These are phyloP conservation scores for Chloropsis hardwickii DNA, from an alignment of 2,113 vertebrate genomes.

Conservation along the genomic window DNA sequence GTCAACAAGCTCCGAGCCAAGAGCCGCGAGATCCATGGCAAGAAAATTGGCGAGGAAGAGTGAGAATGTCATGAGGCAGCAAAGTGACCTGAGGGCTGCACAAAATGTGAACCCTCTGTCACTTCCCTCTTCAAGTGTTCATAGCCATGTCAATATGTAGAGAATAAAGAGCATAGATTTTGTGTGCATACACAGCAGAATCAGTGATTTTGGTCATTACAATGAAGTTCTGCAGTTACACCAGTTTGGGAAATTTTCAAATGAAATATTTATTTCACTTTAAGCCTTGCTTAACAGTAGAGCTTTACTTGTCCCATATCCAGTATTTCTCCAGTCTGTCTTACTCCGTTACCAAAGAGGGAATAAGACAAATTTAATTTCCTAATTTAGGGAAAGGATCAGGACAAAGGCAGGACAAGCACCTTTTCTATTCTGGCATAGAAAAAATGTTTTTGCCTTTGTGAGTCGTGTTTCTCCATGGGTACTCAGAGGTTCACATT, in stretches of 20 bases:
- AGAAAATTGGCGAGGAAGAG: not conserved
- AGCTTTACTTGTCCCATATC: not conserved
- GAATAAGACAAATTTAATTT: not conserved
- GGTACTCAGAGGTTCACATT: not conserved
- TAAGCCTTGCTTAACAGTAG: not conserved
- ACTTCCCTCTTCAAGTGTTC: not conserved
- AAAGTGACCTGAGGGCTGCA: not conserved
- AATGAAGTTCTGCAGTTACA: not conserved
- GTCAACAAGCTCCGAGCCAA: slow-evolving; percentile 73
- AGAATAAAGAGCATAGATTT: not conserved
- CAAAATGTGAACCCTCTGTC: not conserved
- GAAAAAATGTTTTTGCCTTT: not conserved
- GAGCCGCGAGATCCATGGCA: not conserved
- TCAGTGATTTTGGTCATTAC: not conserved
- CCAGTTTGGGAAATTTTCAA: not conserved
- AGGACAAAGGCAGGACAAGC: not conserved
- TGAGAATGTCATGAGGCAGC: not conserved
- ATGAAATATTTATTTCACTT: not conserved
- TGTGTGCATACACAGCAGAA: not conserved
- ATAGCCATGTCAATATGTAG: not conserved
- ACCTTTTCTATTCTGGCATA: not conserved
- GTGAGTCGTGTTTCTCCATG: not conserved
- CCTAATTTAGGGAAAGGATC: not conserved
- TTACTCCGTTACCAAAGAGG: not conserved
- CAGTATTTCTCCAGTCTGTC: not conserved